Evolutionary conservation across 2,113 vertebrate genomes (phyloP), one percentile per base, ranked within the genome.

Genomic region (Chloebia gouldiae): DNA sequence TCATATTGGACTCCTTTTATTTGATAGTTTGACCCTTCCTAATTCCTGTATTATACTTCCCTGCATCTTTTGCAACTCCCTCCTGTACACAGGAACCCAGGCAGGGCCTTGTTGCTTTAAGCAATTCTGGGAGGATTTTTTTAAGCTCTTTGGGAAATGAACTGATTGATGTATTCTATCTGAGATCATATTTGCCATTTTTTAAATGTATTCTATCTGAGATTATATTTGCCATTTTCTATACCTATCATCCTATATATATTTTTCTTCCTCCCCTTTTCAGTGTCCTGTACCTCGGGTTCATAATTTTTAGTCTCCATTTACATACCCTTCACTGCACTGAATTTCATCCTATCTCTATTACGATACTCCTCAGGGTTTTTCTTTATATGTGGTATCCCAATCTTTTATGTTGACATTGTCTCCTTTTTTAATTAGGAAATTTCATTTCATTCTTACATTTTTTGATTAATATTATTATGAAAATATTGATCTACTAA

Each of bases 211-310:
- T 50, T 24, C 30, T 44, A 31, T 8, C 35, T 66, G 42, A 39
- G 61, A 49, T 72, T 3, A 4, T 33, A 65, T 70, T 56, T 76
- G 22, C 12, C 6, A 2, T 22, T 78, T 78, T 28, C 65, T 40
- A 3, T 57, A 28, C 0, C 0, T 63, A 24, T 47, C 9, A 14
- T 6, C 9, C 4, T 66, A 2, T 19, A 1, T 42, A 23, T 50
- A 12, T 42, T 37, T 81, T 51, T 77, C 22, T 66, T 57, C 17
- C 11, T 56, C 2, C 13, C 14, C 9, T 54, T 61, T 87, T 50
- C 10, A 27, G 13, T 45, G 72, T 56, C 18, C 56, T 78, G 19
- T 44, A 60, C 13, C 35, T 69, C 33, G 77, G 33, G 12, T 7
- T 59, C 35, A 22, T 28, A 57, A 54, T 63, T 86, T 80, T 24